These are phyloP conservation scores for Bubo bubo DNA, from an alignment of 2,113 vertebrate species.

Conservation along the genomic window DNA sequence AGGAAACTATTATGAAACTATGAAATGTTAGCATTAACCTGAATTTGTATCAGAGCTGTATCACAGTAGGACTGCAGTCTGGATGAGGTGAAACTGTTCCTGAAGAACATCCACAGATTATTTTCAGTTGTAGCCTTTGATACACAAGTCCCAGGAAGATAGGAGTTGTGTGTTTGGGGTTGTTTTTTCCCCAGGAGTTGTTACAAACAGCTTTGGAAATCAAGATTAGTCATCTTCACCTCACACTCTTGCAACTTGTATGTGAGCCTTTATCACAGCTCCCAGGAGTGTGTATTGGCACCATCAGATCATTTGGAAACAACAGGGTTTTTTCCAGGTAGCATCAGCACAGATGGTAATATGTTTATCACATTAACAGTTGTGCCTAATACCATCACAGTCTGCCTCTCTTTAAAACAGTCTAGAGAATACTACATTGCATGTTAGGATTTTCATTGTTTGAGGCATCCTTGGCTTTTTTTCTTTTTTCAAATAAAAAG, in stretches of 20 bases:
- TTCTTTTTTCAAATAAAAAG: not conserved
- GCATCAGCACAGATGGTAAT: conserved; percentile 65
- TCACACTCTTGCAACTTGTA: not conserved
- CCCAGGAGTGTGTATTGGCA: conserved; percentile 41
- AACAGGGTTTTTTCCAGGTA: conserved; percentile 65
- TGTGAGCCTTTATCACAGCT: not conserved
- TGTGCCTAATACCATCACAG: conserved; percentile 61
- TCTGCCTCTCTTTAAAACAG: conserved; percentile 47
- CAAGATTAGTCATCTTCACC: conserved; percentile 12
- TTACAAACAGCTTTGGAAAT: conserved; percentile 35
- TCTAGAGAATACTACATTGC: conserved; percentile 27
- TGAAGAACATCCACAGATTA: not conserved
- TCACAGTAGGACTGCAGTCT: not conserved
- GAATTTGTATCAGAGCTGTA: not conserved
- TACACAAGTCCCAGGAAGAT: not conserved
- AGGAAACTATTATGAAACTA: not conserved
- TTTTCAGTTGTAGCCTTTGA: not conserved
- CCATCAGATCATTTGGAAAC: conserved; percentile 44
- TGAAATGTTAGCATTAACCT: not conserved
- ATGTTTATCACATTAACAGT: conserved; percentile 57
- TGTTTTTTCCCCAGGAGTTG: not conserved
- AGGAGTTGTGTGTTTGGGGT: not conserved
- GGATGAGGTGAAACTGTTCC: not conserved
- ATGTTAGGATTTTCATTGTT: not conserved
- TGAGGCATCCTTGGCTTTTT: not conserved